Base-by-base conservation (phyloP, 2,113 vertebrate species). In the Oreochromis niloticus region DNA sequence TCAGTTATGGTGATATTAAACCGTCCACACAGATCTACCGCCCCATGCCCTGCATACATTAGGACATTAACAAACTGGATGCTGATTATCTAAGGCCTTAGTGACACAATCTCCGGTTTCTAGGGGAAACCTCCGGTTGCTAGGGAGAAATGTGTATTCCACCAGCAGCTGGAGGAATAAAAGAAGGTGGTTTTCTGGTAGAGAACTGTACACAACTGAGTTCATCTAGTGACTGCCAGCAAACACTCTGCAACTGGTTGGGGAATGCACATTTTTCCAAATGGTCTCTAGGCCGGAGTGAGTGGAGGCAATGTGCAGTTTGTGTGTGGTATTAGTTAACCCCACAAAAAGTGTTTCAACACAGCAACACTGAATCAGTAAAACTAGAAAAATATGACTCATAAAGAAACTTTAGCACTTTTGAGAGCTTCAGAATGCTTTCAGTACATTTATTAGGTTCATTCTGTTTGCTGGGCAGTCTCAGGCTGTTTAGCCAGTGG, bases 61-160 rank as follows among this genome's bases (percentile, higher is more conserved):
- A 12, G 61, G 32, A 36, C 32, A 66, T 36, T n/a, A 66, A 1
- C 17, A 66, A n/a, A 66, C 34, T 39, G 32, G 61, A 66, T 6
- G 32, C 61, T 39, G 34, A 12, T 66, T 19, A 61, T 17, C 14
- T 30, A 61, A 34, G 61, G 32, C 17, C 61, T 12, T 11, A 36
- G 2, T 66, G 19, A 39, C 61, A 39, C 19, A 22, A 22, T 17
- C 34, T n/a, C 17, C 0, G 9, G 30, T 34, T 19, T 19, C 17
- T 11, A 39, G 19, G 10, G 16, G 30, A 19, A 34, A 34, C 30
- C 30, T 34, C 30, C 0, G 0, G 14, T 10, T 36, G 9, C 2
- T 36, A 36, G 34, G 34, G 17, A 22, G 1, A 68, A 41, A 68
- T 68, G 2, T 39, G 63, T 41, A 39, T 68, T 68, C 63, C 32